Base-by-base conservation (phyloP, 1,140 invertebrate species). In the Trypoxylus dichotomus region DNA sequence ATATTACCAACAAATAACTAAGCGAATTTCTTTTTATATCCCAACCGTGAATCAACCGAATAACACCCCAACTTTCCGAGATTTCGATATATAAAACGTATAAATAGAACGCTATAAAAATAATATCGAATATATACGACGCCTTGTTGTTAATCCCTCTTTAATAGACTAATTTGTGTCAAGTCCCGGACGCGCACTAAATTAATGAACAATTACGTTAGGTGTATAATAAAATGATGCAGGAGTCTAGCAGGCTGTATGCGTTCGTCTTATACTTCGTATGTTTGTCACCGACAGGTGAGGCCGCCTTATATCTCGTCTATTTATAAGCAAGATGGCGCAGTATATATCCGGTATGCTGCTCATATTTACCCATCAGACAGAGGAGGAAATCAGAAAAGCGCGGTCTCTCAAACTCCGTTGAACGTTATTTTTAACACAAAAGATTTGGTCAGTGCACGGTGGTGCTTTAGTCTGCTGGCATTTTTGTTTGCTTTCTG, bases 241-340 rank as follows among this genome's bases (percentile, higher is more conserved):
- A 19, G 47, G 47, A 54, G 5, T 54, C 47, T 19, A 54, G 47
- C 7, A 15, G 15, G 47, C 47, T 15, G 47, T 19, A 37, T 37
- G 15, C 47, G 47, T 37, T 37, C 32, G 32, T 37, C 8, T n/a
- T 7, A 47, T 47, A 13, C 13, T 47, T n/a, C 13, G 47, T n/a
- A 19, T 54, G 19, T 54, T 54, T 54, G 47, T 54, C 47, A 54
- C 47, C 47, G 60, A 68, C 60, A 68, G 60, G 60, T 68, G 60
- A 68, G 60, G 24, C 19, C 27, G 60, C 24, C 21, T 25, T 68
- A 68, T 68, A 68, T 68, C 47, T 54, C 27, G 19, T 68, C 60
- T 68, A 68, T 68, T 68, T 68, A 68, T 68, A 68, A 68, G 11
- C 60, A 68, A 68, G 60, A 68, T 68, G 60, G 60, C 60, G 60